Percentiles rank a stretch among this genome's conserved stretches.
These are phyloP conservation scores for Nansenia antarctica DNA, from an alignment of 2,113 vertebrate genomes.

Conservation along the genomic window DNA sequence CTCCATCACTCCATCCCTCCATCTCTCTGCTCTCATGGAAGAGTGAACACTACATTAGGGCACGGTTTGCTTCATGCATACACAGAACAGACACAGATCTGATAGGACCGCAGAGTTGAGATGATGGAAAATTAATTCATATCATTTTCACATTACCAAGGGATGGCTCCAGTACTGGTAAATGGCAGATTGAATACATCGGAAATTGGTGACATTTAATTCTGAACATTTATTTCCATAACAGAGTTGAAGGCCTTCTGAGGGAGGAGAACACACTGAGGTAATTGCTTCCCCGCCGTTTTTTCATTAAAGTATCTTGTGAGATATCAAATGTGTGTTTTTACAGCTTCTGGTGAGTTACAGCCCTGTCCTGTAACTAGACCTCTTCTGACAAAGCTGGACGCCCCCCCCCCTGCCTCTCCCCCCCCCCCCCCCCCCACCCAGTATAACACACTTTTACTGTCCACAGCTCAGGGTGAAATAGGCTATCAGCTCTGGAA, in stretches of 20 bases:
- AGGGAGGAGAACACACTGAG: background rate
- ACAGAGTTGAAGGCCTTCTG: background rate
- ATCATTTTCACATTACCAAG: background rate
- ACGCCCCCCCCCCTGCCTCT: too few species aligned
- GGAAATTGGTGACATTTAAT: background rate
- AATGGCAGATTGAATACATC: background rate
- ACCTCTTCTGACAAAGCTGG: background rate
- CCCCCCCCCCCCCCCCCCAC: too few species aligned
- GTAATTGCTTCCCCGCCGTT: background rate
- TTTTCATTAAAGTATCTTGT: too few species aligned
- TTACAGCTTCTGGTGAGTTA: background rate
- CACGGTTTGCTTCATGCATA: constrained; percentile 5
- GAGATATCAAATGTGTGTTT: background rate
- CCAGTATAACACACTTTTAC: background rate
- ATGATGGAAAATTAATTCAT: background rate
- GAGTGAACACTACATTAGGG: background rate
- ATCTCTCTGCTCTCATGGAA: background rate
- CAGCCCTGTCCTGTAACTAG: background rate
- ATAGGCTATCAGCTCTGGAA: background rate
- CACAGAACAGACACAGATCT: background rate
- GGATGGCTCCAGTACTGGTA: background rate
- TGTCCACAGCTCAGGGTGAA: background rate
- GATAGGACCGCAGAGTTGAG: background rate
- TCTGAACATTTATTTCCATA: background rate
- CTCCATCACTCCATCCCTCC: too few species aligned